These are phyloP conservation scores for Patella caerulea DNA, from an alignment of 2,888 invertebrate genomes.

Conservation along the genomic window DNA sequence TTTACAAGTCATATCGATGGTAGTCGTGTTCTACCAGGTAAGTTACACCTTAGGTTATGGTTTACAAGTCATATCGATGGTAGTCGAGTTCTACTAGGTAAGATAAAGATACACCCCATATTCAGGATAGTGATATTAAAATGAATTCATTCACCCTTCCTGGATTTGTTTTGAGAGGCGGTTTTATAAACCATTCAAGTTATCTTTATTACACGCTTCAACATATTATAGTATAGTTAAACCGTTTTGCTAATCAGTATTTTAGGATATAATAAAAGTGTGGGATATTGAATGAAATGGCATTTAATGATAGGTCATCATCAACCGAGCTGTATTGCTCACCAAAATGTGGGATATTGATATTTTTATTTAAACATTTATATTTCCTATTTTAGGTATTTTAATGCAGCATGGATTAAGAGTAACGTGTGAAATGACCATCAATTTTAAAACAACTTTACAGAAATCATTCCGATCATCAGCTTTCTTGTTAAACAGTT, in stretches of 20 bases:
- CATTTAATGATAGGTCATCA: too few relatives aligned
- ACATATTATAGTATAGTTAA: too few relatives aligned
- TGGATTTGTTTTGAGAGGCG: too few relatives aligned
- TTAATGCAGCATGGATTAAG: conserved; percentile 66
- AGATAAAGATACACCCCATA: neutral
- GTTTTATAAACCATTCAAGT: too few relatives aligned
- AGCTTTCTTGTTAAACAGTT: conserved; percentile 57
- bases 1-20: conserved; percentile 60
- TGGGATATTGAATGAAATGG: too few relatives aligned
- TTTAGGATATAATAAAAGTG: too few relatives aligned
- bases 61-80: conserved; percentile 59
- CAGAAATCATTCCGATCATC: conserved; percentile 59
- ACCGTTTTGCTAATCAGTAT: too few relatives aligned
- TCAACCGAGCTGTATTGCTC: too few relatives aligned
- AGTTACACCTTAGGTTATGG: conserved; percentile 60
- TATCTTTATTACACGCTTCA: too few relatives aligned
- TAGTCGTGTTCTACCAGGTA: conserved; percentile 60
- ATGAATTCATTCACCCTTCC: too few relatives aligned
- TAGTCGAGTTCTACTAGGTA: conserved; percentile 63
- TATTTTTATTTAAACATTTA: neutral
- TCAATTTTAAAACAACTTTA: conserved; percentile 61
- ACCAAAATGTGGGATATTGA: too few relatives aligned
- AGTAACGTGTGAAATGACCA: conserved; percentile 66
- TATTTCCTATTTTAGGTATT: conserved; percentile 47
- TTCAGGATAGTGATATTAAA: too few relatives aligned